Base-by-base conservation (phyloP, 2,113 vertebrate species). In the Clupea harengus region DNA sequence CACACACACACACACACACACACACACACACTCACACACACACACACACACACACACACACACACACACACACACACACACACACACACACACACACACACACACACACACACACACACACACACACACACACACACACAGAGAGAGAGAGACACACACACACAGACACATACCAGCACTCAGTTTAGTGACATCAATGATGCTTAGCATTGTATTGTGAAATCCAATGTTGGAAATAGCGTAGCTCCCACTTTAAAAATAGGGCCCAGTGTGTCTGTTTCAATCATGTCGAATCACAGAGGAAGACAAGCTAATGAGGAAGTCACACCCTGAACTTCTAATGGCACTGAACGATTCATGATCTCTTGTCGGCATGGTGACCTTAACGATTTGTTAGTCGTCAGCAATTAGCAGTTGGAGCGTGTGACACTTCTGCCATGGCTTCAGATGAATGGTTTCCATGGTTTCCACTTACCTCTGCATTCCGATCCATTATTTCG, bases 351-450 rank as follows among this genome's bases (percentile, higher is more conserved):
- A 64, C 86, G 87, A 88, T 88, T 83, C 67, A 88, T 84, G 83
- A 81, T 20, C 72, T 85, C 86, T 86, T 86, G 90, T 46, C 84
- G 80, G 83, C 45, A 32, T 67, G 49, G 54, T 86, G 57, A 88
- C 86, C 81, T 84, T 87, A 86, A 46, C 67, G 47, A 44, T 84
- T 46, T 85, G 84, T 83, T 87, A 85, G 81, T 87, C 86, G 88
- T 88, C 60, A 81, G 81, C 83, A 75, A 50, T 82, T 57, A 85
- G 72, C 75, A 32, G 87, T 82, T 72, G 82, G 52, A 82, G 52
- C 72, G 47, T 86, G 85, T 18, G 32, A 82, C 72, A 46, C 49
- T 52, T 49, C 9, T 11, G 2, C 8, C 6, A 11, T 7, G 8
- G 47, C 47, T 2, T 83, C 75, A 88, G 86, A 86, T 83, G 78